Evolutionary conservation across 2,888 invertebrate genomes (phyloP), one percentile per base, ranked within the genome.

Genomic region (Ferdinandea cuprea): DNA sequence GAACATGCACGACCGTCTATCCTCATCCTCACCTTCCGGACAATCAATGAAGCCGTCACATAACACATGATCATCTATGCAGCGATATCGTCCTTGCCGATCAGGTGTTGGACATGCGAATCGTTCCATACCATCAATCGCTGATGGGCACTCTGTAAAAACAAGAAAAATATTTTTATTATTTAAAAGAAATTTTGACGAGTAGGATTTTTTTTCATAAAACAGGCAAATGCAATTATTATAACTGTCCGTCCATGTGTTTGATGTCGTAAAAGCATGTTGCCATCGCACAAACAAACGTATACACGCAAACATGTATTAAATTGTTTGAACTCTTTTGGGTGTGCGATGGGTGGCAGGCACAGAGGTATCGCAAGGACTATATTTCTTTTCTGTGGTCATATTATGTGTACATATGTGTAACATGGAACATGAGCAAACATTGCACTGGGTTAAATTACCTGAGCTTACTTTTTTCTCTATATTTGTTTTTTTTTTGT

Each of bases 11-110:
- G 96, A 95, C 91, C 96, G 96, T 89, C 97, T 93, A 90, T 98
- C 97, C 91, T 98, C 98, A 90, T 98, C 98, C 91, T 98, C 97
- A 80, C 96, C 97, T 87, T 94, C 94, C 80, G 98, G 97, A 91
- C 98, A 98, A 93, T 98, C 97, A 90, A 97, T 95, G 92, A 97
- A 98, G 85, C 97, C 98, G 91, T 98, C 97, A 91, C 98, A 98
- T 71, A 98, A 93, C 87, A 96, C 97, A 91, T 97, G 97, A 92
- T 97, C 98, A 91, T 98, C 97, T 92, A 98, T 97, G 92, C 98
- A 98, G 88, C 97, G 95, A 92, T 97, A 98, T 88, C 98, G 94
- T 85, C 97, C 97, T 92, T 96, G 96, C 86, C 95, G 92, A 92
- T 98, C 98, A 19, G 97, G 96, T 85, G 96, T 96, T 54, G 98